Evolutionary conservation across 2,797 vertebrate genomes (phyloP), one percentile per base, ranked within the genome.

Genomic region (Hybognathus amarus): DNA sequence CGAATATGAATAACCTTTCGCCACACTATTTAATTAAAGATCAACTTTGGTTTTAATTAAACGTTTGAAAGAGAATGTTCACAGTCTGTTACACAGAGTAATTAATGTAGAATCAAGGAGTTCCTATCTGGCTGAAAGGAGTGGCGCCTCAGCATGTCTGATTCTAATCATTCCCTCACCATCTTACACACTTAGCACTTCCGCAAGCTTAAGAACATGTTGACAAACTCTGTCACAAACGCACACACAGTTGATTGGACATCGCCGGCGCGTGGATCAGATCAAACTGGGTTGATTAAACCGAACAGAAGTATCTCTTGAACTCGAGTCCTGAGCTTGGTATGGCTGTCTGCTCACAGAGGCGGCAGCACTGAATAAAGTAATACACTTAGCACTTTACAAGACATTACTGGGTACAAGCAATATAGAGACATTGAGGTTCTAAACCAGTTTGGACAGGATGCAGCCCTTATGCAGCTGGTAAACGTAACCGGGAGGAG

Each of bases 21-120:
- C 88, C 69, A 74, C 85, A 84, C 82, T 85, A 86, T 89, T 90
- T 91, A 90, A 91, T 93, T 92, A 91, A 89, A 70, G 87, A 92
- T 90, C 86, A 90, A 91, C 82, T 92, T 91, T 89, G 89, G 85
- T 89, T 87, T 90, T 91, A 90, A 92, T 91, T 91, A 90, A 87
- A 88, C 75, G 84, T 85, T 87, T 84, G 85, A 87, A 86, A 71
- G 79, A 64, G 56, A 86, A 86, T 68, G 80, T 91, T 92, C 90
- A 91, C 89, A 90, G 86, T 90, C 89, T 88, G 87, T 88, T 91
- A 90, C 88, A 90, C 90, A 87, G 85, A 88, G 89, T 92, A 92
- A 91, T 93, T 92, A 92, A 89, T 74, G 83, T 64, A 86, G 87
- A 91, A 91, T 90, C 87, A 87, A 91, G 87, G 59, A 78, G 87